These are phyloP conservation scores for Pelosia muscerda DNA, from an alignment of 2,888 invertebrate genomes.

Conservation along the genomic window DNA sequence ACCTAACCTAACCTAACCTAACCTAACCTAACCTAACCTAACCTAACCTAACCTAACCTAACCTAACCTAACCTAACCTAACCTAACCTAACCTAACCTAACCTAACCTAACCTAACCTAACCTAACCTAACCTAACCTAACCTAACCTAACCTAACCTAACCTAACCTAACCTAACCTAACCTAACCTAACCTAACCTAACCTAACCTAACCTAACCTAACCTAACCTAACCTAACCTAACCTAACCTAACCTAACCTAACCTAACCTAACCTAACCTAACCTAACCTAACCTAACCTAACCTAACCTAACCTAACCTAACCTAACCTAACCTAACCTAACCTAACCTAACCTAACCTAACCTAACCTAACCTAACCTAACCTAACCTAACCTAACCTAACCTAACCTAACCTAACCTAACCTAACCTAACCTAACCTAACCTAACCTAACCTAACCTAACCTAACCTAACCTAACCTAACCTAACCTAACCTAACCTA, in stretches of 20 bases:
- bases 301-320: constrained; percentile 33
- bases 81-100: constrained; percentile 28
- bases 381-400: constrained; percentile 40
- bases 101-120: constrained; percentile 21
- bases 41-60: constrained; percentile 33
- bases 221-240: constrained; percentile 36
- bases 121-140: constrained; percentile 23
- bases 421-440: constrained; percentile 34
- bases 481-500: constrained; percentile 25
- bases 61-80: constrained; percentile 35
- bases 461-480: constrained; percentile 25
- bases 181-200: constrained; percentile 26
- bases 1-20: constrained; percentile 35
- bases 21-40: constrained; percentile 36
- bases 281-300: constrained; percentile 36
- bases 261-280: constrained; percentile 37
- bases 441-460: constrained; percentile 29
- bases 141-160: constrained; percentile 26
- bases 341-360: constrained; percentile 30
- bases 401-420: constrained; percentile 46
- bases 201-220: constrained; percentile 29
- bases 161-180: constrained; percentile 27
- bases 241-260: constrained; percentile 37
- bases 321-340: constrained; percentile 27
- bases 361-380: constrained; percentile 25